A percentile compares a stretch with the other conserved stretches of the same genome.
Evolutionary conservation across 2,797 vertebrate genomes (phyloP).

Genomic region (Moxostoma hubbsi): DNA sequence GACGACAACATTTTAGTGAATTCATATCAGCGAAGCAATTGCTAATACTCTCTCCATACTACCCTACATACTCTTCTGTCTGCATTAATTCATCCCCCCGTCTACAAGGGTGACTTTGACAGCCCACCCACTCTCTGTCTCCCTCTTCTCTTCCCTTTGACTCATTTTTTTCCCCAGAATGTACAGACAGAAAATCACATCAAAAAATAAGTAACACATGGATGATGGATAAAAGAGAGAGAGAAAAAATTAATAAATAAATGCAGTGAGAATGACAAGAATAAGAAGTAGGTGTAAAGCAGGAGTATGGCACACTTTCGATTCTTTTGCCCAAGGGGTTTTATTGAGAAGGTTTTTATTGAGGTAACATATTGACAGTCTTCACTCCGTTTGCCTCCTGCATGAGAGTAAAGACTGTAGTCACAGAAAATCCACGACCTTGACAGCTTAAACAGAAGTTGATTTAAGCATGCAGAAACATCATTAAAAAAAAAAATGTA

Average conservation of each 20-base stretch:
- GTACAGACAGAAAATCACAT: constrained; percentile 20
- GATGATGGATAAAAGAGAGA: not conserved
- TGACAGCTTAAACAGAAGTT: constrained; percentile 53
- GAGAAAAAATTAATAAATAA: constrained; percentile 18
- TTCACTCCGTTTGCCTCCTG: constrained; percentile 27
- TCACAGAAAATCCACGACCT: constrained; percentile 35
- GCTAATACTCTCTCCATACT: constrained; percentile 31
- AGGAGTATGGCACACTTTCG: constrained; percentile 11
- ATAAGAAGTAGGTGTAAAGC: constrained; percentile 28
- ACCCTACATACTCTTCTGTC: constrained; percentile 19
- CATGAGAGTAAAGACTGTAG: not conserved
- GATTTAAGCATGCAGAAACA: constrained; percentile 47
- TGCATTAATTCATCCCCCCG: constrained; percentile 34
- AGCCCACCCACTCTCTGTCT: constrained; percentile 32
- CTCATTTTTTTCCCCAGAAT: constrained; percentile 45
- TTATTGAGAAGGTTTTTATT: not conserved
- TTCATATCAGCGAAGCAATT: constrained; percentile 41
- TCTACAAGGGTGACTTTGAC: constrained; percentile 43
- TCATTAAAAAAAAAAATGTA: not conserved
- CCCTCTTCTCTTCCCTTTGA: not conserved
- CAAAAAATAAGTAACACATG: not conserved
- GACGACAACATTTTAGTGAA: constrained; percentile 57
- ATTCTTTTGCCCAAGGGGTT: constrained; percentile 24
- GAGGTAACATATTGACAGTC: constrained; percentile 49
- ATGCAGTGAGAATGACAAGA: constrained; percentile 23